Evolutionary conservation across 2,797 vertebrate genomes (phyloP).

Genomic region (Petrocephalus sullivani): DNA sequence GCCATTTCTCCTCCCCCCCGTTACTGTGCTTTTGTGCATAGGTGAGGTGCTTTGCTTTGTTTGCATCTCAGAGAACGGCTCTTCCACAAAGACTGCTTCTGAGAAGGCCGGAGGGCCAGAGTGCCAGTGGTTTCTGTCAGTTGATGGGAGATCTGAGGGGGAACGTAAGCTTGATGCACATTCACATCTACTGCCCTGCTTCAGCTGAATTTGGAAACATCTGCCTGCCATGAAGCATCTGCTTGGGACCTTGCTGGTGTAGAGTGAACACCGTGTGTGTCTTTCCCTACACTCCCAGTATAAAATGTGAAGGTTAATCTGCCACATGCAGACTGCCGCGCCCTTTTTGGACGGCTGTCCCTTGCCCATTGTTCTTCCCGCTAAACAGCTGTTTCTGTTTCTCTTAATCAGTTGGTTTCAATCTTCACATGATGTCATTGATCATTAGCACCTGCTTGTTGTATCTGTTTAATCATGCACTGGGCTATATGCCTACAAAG

Average conservation of each 20-base stretch:
- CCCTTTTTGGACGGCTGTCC: not conserved
- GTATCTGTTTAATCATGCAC: not conserved
- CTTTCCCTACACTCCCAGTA: not conserved
- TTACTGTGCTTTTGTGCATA: not conserved
- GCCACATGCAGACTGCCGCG: not conserved
- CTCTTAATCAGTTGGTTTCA: not conserved
- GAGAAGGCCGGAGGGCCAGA: not conserved
- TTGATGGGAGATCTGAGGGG: not conserved
- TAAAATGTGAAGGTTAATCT: not conserved
- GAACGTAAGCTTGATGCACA: not conserved
- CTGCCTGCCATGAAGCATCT: not conserved
- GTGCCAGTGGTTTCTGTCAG: not conserved
- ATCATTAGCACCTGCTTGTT: not conserved
- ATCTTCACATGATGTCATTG: not conserved
- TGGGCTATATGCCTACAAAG: not conserved
- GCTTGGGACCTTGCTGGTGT: not conserved
- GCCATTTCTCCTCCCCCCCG: conserved; percentile 33
- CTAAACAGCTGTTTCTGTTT: not conserved
- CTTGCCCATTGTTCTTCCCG: not conserved
- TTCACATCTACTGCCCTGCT: not conserved
- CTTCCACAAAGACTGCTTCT: not conserved
- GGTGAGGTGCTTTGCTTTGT: not conserved
- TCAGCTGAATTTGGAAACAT: not conserved
- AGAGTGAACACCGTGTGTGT: not conserved
- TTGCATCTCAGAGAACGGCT: not conserved